Evolutionary conservation across 2,113 vertebrate species (phyloP), one percentile per base, ranked within the genome.

Genomic region (Brachionichthys hirsutus): DNA sequence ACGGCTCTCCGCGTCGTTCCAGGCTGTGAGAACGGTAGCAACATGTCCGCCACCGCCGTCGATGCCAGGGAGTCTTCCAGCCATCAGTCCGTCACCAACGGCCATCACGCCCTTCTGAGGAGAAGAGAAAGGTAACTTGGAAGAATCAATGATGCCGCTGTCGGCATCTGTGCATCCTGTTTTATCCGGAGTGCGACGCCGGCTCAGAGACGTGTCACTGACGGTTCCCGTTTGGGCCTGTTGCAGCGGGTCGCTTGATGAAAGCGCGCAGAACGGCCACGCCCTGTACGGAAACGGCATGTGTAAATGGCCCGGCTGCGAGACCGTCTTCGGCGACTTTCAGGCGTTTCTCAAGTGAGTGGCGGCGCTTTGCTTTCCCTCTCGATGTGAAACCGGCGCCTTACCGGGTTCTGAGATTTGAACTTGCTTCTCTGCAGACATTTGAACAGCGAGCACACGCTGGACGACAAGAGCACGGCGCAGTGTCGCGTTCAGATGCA

Each of bases 401-500:
- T n/a, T n/a, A n/a, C n/a, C n/a, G n/a, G n/a, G n/a, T n/a, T n/a
- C n/a, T n/a, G n/a, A n/a, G n/a, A n/a, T n/a, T n/a, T n/a, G n/a
- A n/a, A n/a, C 30, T 47, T 12, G 15, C 67, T 74, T 51, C n/a
- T 77, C 84, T 89, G 74, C 93, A 99, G 97, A 91, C 97, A 99
- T 92, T 93, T 99, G 92, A 98, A 98, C 92, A 94, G 89, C 58
- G 97, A 99, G 82, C 97, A 99, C 84, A 95, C 90, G 56, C 92
- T 99, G 91, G 97, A 99, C 88, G 97, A 99, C 90, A 96, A 98
- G 92, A 99, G 97, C 82, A 98, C 97, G 73, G 97, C 97, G 47
- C 97, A 99, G 88, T 99, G 97, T 88, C 94, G 97, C 85, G 97
- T 98, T 78, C 97, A 99, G 93, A 98, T 98, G 96, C 97, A 99